Evolutionary conservation across 1,140 invertebrate species (phyloP).

Genomic region (Phortica variegata): DNA sequence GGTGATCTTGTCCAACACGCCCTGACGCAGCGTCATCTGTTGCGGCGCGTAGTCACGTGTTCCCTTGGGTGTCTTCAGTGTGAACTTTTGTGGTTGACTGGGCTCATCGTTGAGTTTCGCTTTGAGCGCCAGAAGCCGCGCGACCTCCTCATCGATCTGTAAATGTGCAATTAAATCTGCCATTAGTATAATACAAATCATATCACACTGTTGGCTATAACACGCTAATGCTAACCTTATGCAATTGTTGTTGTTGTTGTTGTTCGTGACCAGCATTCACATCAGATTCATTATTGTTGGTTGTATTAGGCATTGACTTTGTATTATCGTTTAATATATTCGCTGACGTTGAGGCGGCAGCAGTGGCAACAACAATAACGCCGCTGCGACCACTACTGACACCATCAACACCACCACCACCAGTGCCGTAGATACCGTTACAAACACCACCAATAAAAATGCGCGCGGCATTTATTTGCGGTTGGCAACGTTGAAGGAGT

Average conservation of each 20-base stretch:
- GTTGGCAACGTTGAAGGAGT: conserved; percentile 35
- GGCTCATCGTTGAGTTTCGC: conserved; percentile 66
- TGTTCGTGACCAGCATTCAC: conserved; percentile 29
- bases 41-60: conserved; percentile 93
- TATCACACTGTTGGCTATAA: no score
- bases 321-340: conserved; percentile 16
- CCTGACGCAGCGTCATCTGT: conserved; percentile 90
- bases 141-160: conserved; percentile 79
- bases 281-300: conserved; percentile 24
- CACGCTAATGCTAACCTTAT: conserved; percentile 53
- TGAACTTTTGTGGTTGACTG: conserved; percentile 70
- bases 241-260: conserved; percentile 47
- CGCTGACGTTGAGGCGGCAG: no score
- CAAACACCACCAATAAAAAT: neutral
- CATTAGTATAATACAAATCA: neutral
- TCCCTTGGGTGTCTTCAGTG: conserved; percentile 91
- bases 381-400: conserved; percentile 6
- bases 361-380: conserved; percentile 28
- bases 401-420: no score
- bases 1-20: conserved; percentile 87
- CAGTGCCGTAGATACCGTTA: neutral
- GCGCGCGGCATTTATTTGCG: no score
- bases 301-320: neutral
- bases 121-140: conserved; percentile 79
- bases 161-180: conserved; percentile 34